Evolutionary conservation across 2,113 vertebrate species (phyloP).

Genomic region (Phrynosoma platyrhinos): DNA sequence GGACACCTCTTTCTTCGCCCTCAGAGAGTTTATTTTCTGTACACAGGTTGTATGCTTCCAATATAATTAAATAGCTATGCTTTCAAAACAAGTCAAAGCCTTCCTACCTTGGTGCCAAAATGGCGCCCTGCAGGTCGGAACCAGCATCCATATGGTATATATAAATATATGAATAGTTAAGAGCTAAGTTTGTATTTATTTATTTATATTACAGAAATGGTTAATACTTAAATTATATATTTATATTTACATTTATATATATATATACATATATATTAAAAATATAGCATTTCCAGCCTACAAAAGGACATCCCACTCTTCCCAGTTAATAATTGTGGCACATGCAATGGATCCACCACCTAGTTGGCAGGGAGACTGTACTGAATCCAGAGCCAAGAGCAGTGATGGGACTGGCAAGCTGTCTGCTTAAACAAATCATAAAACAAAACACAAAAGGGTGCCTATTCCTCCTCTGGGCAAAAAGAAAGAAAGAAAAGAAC

Average conservation of each 20-base stretch:
- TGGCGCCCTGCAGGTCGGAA: constrained; percentile 65
- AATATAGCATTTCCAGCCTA: constrained; percentile 18
- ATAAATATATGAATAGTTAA: constrained; percentile 74
- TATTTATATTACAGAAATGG: constrained; percentile 79
- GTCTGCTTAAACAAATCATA: constrained; percentile 57
- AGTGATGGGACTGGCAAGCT: constrained; percentile 65
- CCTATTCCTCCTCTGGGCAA: constrained; percentile 67
- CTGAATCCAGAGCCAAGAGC: constrained; percentile 60
- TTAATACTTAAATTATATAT: constrained; percentile 80
- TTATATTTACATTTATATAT: neutral
- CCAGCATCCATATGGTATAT: constrained; percentile 76
- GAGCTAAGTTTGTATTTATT: constrained; percentile 40
- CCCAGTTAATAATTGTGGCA: constrained; percentile 77
- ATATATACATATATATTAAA: constrained; percentile 2
- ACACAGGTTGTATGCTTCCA: constrained; percentile 51
- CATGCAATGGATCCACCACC: constrained; percentile 72
- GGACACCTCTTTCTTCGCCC: constrained; percentile 22
- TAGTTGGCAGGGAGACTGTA: constrained; percentile 69
- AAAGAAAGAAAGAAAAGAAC: constrained; percentile 54
- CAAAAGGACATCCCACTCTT: neutral
- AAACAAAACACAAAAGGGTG: constrained; percentile 65
- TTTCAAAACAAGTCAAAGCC: constrained; percentile 71
- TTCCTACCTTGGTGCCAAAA: constrained; percentile 43
- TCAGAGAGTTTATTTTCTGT: constrained; percentile 57
- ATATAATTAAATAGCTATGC: constrained; percentile 63